phyloP scores from a whole-genome alignment of 2,113 vertebrate genomes.

The Corythaixoides concolor region DNA sequence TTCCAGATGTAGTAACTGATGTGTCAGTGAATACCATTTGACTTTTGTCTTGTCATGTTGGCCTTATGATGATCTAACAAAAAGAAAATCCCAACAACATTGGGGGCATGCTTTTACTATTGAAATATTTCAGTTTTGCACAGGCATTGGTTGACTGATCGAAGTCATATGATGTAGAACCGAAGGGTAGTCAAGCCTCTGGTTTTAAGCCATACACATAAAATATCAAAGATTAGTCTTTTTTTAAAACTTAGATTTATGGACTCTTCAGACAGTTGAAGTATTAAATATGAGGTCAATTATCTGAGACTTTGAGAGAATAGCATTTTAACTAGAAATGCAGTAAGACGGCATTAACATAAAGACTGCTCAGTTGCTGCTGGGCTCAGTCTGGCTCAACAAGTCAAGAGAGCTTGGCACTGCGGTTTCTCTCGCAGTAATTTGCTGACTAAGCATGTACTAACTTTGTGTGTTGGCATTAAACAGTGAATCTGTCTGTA shows the following conservation, averaged over 20 bases:
- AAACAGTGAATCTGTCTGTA: background rate
- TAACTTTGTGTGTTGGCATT: background rate
- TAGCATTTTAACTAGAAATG: background rate
- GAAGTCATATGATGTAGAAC: background rate
- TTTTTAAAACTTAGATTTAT: background rate
- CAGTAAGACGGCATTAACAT: background rate
- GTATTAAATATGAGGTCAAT: background rate
- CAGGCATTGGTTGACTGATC: fast-evolving
- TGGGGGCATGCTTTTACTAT: background rate
- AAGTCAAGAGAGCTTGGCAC: background rate
- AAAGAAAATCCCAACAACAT: background rate
- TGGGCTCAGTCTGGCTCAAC: background rate
- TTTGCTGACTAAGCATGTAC: background rate
- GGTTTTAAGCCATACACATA: background rate
- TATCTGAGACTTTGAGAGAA: background rate
- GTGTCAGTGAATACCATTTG: background rate
- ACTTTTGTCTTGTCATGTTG: background rate
- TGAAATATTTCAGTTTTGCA: background rate
- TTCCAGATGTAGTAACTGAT: background rate
- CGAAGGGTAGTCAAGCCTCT: background rate
- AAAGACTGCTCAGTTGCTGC: background rate
- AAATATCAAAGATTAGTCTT: background rate
- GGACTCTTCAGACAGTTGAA: background rate
- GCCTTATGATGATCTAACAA: background rate
- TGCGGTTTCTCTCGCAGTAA: background rate